phyloP scores from a whole-genome alignment of 1,140 invertebrate species.

The Drosophila quadrilineata region DNA sequence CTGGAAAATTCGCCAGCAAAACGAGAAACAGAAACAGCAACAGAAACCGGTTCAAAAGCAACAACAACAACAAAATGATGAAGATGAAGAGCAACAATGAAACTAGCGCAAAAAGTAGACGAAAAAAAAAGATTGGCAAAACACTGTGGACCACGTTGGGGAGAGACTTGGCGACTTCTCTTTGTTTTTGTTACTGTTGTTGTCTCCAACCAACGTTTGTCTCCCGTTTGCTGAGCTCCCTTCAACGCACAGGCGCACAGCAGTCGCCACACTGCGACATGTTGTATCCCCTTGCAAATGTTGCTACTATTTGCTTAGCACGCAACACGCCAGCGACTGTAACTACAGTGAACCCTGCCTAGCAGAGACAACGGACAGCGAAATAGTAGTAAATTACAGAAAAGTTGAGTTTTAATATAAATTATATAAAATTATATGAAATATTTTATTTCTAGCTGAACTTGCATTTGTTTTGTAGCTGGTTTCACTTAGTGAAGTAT shows the following conservation, averaged over 20 bases:
- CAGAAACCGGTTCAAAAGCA: constrained; percentile 21
- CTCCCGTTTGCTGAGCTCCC: constrained; percentile 39
- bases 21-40: constrained; percentile 44
- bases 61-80: constrained; percentile 32
- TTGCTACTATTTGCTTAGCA: constrained; percentile 1
- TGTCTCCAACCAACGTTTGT: constrained; percentile 6
- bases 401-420: too few species aligned
- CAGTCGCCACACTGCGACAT: constrained; percentile 3
- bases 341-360: neutral
- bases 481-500: too few species aligned
- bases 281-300: neutral
- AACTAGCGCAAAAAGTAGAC: constrained; percentile 76
- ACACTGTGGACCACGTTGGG: constrained; percentile 28
- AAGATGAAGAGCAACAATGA: constrained; percentile 52
- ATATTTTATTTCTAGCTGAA: too few species aligned
- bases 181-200: neutral
- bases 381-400: too few species aligned
- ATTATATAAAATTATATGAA: too few species aligned
- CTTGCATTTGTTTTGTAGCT: too few species aligned
- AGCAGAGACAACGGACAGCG: too few species aligned
- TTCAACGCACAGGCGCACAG: constrained; percentile 32
- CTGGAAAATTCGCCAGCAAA: constrained; percentile 66
- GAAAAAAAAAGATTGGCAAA: constrained; percentile 56
- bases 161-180: constrained; percentile 6
- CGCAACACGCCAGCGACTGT: constrained; percentile 1